phyloP scores from a whole-genome alignment of 2,888 invertebrate species.

The Heliconius hortense region DNA sequence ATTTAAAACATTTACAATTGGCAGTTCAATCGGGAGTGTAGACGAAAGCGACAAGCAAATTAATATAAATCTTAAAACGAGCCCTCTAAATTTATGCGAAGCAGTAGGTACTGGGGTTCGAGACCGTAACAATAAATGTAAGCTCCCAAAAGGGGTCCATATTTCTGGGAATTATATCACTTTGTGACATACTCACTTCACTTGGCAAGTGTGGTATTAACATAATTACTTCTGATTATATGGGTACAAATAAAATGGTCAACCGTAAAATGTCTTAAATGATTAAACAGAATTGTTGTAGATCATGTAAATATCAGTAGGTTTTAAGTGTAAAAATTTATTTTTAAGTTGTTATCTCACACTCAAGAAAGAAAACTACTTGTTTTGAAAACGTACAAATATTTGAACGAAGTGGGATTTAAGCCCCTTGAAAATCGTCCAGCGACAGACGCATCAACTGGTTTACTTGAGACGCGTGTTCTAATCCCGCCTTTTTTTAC shows the following conservation, averaged over 20 bases:
- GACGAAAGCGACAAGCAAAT: slow-evolving; percentile 21
- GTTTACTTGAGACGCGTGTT: no score
- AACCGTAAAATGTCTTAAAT: not conserved
- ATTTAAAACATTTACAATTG: slow-evolving; percentile 6
- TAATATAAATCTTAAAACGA: slow-evolving; percentile 32
- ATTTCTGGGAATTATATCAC: slow-evolving; percentile 31
- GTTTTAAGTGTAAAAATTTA: no score
- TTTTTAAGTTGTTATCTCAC: no score
- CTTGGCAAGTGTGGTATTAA: slow-evolving; percentile 8
- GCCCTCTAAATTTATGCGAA: slow-evolving; percentile 30
- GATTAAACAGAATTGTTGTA: not conserved
- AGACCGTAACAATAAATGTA: slow-evolving; percentile 33
- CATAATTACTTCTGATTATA: slow-evolving; percentile 12
- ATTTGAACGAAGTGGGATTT: no score
- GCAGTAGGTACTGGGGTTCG: slow-evolving; percentile 27
- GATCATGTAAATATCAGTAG: no score
- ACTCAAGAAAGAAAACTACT: no score
- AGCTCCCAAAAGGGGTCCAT: slow-evolving; percentile 28
- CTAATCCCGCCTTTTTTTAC: no score
- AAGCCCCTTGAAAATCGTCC: no score
- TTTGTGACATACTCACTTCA: slow-evolving; percentile 27
- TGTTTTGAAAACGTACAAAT: no score
- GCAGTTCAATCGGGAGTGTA: not conserved
- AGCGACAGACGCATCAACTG: no score
- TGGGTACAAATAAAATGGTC: not conserved